Conservation (phyloP, 37 sponge, comb jelly and placozoan species). For the Chondrilla cf. caribensis region DNA sequence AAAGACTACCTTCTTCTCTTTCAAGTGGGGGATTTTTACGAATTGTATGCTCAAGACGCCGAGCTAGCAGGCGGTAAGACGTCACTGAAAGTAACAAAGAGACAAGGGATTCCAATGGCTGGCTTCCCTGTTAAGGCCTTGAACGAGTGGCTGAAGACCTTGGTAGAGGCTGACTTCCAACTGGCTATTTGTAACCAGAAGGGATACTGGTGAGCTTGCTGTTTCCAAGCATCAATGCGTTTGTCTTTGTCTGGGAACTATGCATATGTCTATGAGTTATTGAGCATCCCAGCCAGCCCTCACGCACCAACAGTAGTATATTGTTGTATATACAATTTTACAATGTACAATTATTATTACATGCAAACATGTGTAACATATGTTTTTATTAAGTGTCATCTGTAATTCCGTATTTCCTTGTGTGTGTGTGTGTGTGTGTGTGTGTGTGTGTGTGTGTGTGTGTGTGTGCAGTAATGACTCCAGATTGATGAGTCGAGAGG, state of each 20-base stretch:
- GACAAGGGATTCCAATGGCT: constrained; percentile 50
- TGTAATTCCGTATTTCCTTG: too few species aligned
- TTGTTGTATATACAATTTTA: too few species aligned
- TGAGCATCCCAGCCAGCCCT: too few species aligned
- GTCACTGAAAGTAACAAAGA: constrained; percentile 49
- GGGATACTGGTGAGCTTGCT: neutral
- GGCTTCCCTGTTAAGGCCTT: constrained; percentile 76
- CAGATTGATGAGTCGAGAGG: constrained; percentile 42
- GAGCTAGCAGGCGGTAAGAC: constrained; percentile 57
- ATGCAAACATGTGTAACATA: too few species aligned
- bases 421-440: too few species aligned
- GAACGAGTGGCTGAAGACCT: constrained; percentile 65
- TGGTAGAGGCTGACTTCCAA: constrained; percentile 80
- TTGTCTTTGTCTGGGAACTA: too few species aligned
- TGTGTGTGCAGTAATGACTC: neutral
- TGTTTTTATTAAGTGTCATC: too few species aligned
- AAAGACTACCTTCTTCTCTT: constrained; percentile 70
- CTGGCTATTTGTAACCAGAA: constrained; percentile 81
- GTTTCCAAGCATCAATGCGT: too few species aligned
- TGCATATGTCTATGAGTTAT: too few species aligned
- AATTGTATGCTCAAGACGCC: constrained; percentile 79
- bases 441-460: too few species aligned
- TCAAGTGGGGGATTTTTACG: constrained; percentile 92
- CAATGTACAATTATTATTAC: too few species aligned
- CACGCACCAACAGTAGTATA: too few species aligned